Base-by-base conservation (phyloP, 2,113 vertebrate species). In the Datnioides undecimradiatus region DNA sequence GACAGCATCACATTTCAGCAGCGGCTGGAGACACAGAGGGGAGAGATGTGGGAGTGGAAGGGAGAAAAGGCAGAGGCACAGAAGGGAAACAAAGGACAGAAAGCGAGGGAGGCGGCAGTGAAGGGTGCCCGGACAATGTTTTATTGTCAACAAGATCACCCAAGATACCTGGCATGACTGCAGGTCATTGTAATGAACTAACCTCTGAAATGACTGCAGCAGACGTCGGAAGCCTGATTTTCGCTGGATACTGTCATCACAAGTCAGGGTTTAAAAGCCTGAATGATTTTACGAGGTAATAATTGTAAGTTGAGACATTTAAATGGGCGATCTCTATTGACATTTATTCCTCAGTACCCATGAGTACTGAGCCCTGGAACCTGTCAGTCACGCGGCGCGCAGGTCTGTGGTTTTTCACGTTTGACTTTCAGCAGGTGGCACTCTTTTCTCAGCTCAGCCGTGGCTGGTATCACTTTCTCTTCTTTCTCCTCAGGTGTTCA, bases 1-100 rank as follows among this genome's bases (percentile, higher is more conserved):
- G 88, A 92, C 90, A 77, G 90, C 82, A 80, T 91, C 82, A 74
- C 73, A 65, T 93, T 91, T 92, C 82, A 84, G 71, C 65, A 41
- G 54, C 1, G 19, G 63, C 43, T 25, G 13, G 46, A 66, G 46
- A 71, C 31, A 41, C 5, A 9, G 40, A 49, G 51, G 46, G 27
- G 58, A 36, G 25, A 29, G 40, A 57, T 19, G 73, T 48, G 57
- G 13, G 60, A 52, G 55, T 2, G 31, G 45, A 19, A 17, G 65
- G 46, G n/a, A 78, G 25, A 6, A 14, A 41, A 59, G 67, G 29
- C 16, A 14, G n/a, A 60, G 21, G 8, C 2, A 54, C 25, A 70
- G 45, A 38, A 27, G 51, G 49, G 27, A 19, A 33, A 21, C 3
- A 54, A 33, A 43, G 13, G 21, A 40, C 9, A 29, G 25, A 13